Evolutionary conservation across 2,113 vertebrate species (phyloP).

Genomic region (Rattus norvegicus): GRCr8 NC_086035.1:18751501-18752000

Average conservation of each 20-base stretch:
- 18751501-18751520: neutral
- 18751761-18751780: constrained; percentile 67
- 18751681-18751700: neutral
- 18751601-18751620: constrained; percentile 65
- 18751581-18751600: constrained; percentile 35
- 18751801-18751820: constrained; percentile 33
- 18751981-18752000: constrained; percentile 39
- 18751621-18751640: constrained; percentile 59
- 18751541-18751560: constrained; percentile 10
- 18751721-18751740: constrained; percentile 43
- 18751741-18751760: constrained; percentile 59
- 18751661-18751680: neutral
- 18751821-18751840: constrained; percentile 72
- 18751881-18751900: constrained; percentile 50
- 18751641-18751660: constrained; percentile 63
- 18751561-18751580: neutral
- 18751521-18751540: neutral
- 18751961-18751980: neutral
- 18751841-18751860: constrained; percentile 70
- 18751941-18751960: neutral
- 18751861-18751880: constrained; percentile 66
- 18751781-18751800: constrained; percentile 63
- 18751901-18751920: constrained; percentile 18
- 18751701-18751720: neutral
- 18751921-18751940: neutral